These are phyloP conservation scores for Drosophila meridionalis DNA, from an alignment of 2,888 invertebrate species.

Conservation along the genomic window DNA sequence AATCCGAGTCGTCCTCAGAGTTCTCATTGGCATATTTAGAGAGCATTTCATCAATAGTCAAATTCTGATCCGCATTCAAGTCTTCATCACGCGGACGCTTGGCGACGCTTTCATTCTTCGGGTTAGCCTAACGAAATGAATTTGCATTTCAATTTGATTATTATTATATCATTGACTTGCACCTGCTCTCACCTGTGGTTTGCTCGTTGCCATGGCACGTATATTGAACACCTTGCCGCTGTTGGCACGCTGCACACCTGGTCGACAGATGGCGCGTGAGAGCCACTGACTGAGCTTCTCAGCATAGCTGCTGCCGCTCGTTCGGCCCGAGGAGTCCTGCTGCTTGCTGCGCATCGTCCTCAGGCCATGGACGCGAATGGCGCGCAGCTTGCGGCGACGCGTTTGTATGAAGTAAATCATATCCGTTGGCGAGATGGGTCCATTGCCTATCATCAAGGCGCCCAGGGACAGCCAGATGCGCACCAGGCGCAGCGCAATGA, in stretches of 20 bases:
- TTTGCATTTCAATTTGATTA: too few relatives aligned
- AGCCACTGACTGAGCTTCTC: slow-evolving; percentile 67
- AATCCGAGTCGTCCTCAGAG: slow-evolving; percentile 82
- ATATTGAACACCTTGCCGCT: slow-evolving; percentile 32
- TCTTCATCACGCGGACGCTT: slow-evolving; percentile 70
- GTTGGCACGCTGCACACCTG: slow-evolving; percentile 62
- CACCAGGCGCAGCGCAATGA: slow-evolving; percentile 76
- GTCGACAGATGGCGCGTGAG: slow-evolving; percentile 75
- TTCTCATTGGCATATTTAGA: slow-evolving; percentile 75
- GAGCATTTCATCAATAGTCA: slow-evolving; percentile 77
- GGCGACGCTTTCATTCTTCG: slow-evolving; percentile 23
- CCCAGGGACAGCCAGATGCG: slow-evolving; percentile 78
- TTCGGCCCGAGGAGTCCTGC: slow-evolving; percentile 35
- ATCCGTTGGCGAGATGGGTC: slow-evolving; percentile 72
- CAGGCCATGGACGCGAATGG: slow-evolving; percentile 79
- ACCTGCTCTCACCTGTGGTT: slow-evolving; percentile 40
- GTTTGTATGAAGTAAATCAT: slow-evolving; percentile 82
- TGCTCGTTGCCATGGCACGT: slow-evolving; percentile 2
- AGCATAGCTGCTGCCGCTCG: slow-evolving; percentile 43
- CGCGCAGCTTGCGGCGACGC: slow-evolving; percentile 80
- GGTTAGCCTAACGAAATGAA: slow-evolving; percentile 11
- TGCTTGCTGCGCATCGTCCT: slow-evolving; percentile 66
- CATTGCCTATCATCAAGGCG: slow-evolving; percentile 78
- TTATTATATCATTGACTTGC: background rate
- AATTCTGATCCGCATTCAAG: slow-evolving; percentile 49